Percentiles rank a stretch among this genome's conserved stretches.
phyloP scores from a whole-genome alignment of 2,888 invertebrate species.

The Eupithecia vulgata region DNA sequence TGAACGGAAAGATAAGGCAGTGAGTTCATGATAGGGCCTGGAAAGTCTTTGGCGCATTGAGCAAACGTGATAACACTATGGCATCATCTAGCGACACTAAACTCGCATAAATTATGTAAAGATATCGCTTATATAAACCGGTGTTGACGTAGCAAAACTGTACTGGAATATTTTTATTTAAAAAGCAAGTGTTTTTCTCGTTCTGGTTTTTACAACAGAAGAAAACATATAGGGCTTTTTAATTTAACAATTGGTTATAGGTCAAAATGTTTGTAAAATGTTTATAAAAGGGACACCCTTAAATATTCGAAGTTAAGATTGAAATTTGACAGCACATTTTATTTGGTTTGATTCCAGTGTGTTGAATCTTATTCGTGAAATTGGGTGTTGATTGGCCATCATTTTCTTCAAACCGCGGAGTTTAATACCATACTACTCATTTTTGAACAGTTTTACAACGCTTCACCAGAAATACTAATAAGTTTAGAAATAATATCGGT shows the following conservation, averaged over 20 bases:
- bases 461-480: neutral
- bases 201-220: too few species aligned
- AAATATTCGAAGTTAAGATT: too few species aligned
- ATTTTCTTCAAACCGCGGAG: neutral
- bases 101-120: conserved; percentile 49
- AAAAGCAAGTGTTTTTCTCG: neutral
- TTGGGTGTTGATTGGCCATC: neutral
- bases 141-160: conserved; percentile 34
- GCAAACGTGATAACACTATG: conserved; percentile 72
- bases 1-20: neutral
- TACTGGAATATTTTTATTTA: neutral
- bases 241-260: too few species aligned
- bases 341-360: neutral
- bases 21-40: conserved; percentile 7
- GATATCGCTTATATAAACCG: neutral
- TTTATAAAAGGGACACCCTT: too few species aligned
- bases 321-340: too few species aligned
- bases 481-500: conserved; percentile 60
- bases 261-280: too few species aligned
- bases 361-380: neutral
- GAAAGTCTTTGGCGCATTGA: conserved; percentile 80
- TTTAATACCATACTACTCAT: too few species aligned
- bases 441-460: conserved; percentile 28
- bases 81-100: conserved; percentile 76
- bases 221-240: too few species aligned